Conservation (phyloP, 2,797 vertebrate species). For the Astyanax mexicanus region DNA sequence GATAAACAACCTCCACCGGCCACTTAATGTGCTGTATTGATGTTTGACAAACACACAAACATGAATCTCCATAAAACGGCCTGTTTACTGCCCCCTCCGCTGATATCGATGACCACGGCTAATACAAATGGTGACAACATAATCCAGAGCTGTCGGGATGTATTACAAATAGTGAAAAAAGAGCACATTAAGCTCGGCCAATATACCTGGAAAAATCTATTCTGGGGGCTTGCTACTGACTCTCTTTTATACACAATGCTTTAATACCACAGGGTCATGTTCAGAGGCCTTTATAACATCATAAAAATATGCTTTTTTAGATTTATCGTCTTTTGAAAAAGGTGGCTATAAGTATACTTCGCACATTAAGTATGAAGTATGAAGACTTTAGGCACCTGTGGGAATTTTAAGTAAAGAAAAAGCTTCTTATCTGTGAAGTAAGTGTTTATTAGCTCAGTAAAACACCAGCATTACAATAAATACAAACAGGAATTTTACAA, state of each 20-base stretch:
- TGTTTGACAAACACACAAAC: conserved; percentile 42
- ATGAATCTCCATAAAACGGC: conserved; percentile 29
- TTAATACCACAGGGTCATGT: not conserved
- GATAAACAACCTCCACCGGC: conserved; percentile 23
- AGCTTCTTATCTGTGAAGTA: no score
- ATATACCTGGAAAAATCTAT: not conserved
- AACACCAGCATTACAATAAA: no score
- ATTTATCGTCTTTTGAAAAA: not conserved
- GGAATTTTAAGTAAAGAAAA: no score
- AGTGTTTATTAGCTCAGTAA: no score
- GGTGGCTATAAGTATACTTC: not conserved
- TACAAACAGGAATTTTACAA: no score
- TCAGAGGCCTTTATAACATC: not conserved
- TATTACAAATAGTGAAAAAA: conserved; percentile 5
- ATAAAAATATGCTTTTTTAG: not conserved
- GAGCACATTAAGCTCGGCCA: not conserved
- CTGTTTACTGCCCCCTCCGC: not conserved
- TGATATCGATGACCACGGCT: not conserved
- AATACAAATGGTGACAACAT: conserved; percentile 30
- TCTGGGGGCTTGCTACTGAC: not conserved
- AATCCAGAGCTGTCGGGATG: conserved; percentile 13
- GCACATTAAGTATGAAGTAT: no score
- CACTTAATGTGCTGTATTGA: conserved; percentile 42
- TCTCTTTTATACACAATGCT: not conserved
- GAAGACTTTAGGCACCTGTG: no score